A percentile compares a stretch with the other conserved stretches of the same genome.
Conservation (phyloP, 2,797 vertebrate species). For the Alfaro cultratus region DNA sequence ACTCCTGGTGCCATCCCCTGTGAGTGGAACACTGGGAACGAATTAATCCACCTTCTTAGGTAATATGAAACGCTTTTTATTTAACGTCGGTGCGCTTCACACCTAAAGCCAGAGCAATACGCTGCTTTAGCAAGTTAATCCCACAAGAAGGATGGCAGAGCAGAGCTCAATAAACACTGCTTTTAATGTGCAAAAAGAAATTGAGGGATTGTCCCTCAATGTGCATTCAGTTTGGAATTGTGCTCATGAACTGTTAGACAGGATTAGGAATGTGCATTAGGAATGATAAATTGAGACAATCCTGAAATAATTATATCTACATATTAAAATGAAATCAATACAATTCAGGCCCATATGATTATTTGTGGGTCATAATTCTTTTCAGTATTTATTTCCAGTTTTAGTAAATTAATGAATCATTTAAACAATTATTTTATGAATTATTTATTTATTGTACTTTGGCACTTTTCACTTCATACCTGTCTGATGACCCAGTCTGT, state of each 20-base stretch:
- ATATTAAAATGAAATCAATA: no score
- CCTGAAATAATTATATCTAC: no score
- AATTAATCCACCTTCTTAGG: neutral
- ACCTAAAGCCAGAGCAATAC: neutral
- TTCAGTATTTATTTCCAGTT: neutral
- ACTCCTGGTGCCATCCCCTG: conserved; percentile 1
- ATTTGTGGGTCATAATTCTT: no score
- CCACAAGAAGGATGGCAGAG: neutral
- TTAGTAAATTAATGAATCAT: neutral
- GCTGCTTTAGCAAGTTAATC: neutral
- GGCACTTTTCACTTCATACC: no score
- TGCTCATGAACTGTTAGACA: neutral
- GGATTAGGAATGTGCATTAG: neutral
- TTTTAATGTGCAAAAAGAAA: neutral
- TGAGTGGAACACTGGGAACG: neutral
- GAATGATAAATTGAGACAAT: no score
- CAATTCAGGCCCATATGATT: no score
- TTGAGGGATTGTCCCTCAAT: neutral
- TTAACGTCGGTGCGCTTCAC: neutral
- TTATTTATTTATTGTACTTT: no score
- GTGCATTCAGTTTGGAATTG: neutral
- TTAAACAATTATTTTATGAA: no score
- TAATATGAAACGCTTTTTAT: neutral
- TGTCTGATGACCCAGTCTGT: neutral
- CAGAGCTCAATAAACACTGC: no score